Conservation (phyloP, 23 tunicate species). For the Ascidia mentula region DNA sequence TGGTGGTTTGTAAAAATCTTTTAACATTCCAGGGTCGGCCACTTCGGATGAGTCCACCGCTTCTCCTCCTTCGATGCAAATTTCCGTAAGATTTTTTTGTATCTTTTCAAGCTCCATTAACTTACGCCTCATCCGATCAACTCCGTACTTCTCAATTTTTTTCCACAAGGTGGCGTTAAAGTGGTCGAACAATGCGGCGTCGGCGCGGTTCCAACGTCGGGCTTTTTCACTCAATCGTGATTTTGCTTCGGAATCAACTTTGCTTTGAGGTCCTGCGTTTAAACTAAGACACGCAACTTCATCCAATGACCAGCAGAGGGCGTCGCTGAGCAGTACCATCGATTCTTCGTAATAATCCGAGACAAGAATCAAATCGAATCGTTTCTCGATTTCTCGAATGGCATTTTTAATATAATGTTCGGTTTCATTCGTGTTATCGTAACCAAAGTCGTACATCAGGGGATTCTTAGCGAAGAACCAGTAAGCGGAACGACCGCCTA, state of each 20-base stretch:
- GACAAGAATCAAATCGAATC: conserved; percentile 39
- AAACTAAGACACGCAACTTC: conserved; percentile 38
- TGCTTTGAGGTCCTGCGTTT: conserved; percentile 9
- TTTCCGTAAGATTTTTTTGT: neutral
- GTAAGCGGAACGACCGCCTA: neutral
- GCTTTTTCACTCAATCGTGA: conserved; percentile 31
- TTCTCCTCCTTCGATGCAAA: conserved; percentile 24
- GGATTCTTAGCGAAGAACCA: conserved; percentile 36
- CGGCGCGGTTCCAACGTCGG: conserved; percentile 48
- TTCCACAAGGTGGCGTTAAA: conserved; percentile 50
- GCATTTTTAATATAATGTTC: conserved; percentile 17
- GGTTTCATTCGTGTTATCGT: conserved; percentile 14
- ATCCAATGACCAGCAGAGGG: conserved; percentile 34
- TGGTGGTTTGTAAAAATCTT: conserved; percentile 19
- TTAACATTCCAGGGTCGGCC: neutral
- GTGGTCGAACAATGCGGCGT: conserved; percentile 45
- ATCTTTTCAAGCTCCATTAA: conserved; percentile 2
- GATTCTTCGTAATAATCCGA: conserved; percentile 50
- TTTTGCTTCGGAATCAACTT: conserved; percentile 14
- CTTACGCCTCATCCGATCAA: conserved; percentile 14
- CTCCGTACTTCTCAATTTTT: conserved; percentile 34
- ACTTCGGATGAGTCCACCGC: conserved; percentile 16
- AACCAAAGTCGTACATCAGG: conserved; percentile 38
- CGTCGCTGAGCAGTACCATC: conserved; percentile 25
- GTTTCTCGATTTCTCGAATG: conserved; percentile 10